These are phyloP conservation scores for Sigmodon hispidus DNA, from an alignment of 2,113 vertebrate genomes.

Conservation along the genomic window DNA sequence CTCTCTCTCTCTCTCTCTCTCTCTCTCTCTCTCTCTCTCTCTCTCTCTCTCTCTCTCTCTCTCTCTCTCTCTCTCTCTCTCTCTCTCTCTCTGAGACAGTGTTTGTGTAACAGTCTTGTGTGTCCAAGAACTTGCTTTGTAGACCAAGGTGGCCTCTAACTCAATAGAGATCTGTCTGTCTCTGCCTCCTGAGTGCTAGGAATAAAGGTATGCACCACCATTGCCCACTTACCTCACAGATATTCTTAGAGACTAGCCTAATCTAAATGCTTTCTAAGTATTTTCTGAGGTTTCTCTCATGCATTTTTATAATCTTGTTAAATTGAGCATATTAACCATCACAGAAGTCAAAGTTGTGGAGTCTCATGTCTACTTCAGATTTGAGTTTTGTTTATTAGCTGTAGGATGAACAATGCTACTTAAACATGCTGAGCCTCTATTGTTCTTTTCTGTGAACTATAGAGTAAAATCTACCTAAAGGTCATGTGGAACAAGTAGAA, in stretches of 20 bases:
- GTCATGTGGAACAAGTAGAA: background rate
- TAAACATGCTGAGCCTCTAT: background rate
- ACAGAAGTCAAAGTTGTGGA: background rate
- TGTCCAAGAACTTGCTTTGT: background rate
- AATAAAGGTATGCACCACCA: background rate
- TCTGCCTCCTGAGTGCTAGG: background rate
- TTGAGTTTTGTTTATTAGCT: slow-evolving; percentile 16
- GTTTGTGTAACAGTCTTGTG: background rate
- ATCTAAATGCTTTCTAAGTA: background rate
- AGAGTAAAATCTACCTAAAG: background rate
- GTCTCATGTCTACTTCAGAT: background rate
- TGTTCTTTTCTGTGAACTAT: slow-evolving; percentile 29
- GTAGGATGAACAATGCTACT: background rate
- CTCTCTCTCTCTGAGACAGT: background rate
- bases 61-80: no score
- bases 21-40: no score
- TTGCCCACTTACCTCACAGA: background rate
- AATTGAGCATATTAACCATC: background rate
- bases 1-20: no score
- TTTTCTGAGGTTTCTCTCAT: background rate
- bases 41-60: no score
- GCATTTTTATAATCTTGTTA: background rate
- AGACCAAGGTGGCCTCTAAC: background rate
- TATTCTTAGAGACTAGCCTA: background rate
- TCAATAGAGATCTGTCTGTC: background rate